Evolutionary conservation across 2,888 invertebrate species (phyloP), one percentile per base, ranked within the genome.

Genomic region (Caradrina clavipalpis): DNA sequence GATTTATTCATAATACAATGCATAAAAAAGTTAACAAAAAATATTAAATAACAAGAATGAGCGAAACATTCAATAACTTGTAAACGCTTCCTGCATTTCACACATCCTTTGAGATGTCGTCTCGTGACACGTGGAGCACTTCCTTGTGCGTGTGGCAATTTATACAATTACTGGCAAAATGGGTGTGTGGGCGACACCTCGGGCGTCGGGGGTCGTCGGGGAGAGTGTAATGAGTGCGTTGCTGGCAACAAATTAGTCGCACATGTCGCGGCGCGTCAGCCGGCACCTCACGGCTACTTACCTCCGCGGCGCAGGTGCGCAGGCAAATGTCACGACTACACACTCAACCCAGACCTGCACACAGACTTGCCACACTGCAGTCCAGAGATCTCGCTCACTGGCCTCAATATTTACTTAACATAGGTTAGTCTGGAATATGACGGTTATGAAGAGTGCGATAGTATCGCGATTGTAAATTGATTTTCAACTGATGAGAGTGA

Each of bases 191-290:
- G 90, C 89, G 91, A 94, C 94, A 95, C 95, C 94, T 94, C 94
- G 85, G 94, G 95, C 94, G 91, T 93, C 94, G 84, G 93, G 94
- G 93, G 91, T 88, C 88, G 90, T 86, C 88, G 86, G 89, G 83
- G 87, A 89, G 88, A 87, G 86, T 78, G 91, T 95, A 95, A 95
- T 95, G 92, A 94, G 92, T 87, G 91, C 88, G 89, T 92, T 90
- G 93, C 87, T 85, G 89, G 86, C 89, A 90, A 92, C 95, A 94
- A 95, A 95, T 95, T 95, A 94, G 94, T 89, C 90, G 93, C 95
- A 96, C 92, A 96, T 96, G 95, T 94, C 93, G 95, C 82, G 76
- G 58, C 79, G 86, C 91, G 93, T 89, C 95, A 95, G 95, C 94
- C 94, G 95, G 95, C 94, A 82, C 86, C 88, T 87, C 82, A 80